A percentile compares a stretch with the other conserved stretches of the same genome.
phyloP scores from a whole-genome alignment of 2,797 vertebrate species.

The Tragelaphus oryx region DNA sequence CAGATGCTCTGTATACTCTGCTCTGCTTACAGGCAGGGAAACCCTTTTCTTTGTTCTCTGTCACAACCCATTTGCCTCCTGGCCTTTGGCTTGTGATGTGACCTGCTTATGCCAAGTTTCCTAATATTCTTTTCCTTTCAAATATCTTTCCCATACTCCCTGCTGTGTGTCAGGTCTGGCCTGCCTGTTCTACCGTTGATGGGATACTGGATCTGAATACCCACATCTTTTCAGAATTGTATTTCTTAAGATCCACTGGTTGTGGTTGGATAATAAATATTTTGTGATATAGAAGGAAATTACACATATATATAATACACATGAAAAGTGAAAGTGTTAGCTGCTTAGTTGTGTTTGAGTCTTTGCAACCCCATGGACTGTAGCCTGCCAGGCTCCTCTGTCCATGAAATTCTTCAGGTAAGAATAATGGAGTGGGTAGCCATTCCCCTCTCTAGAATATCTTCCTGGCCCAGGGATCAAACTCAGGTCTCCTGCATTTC shows the following conservation, averaged over 20 bases:
- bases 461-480: background rate
- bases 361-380: background rate
- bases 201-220: background rate
- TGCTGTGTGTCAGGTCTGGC: background rate
- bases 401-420: background rate
- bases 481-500: background rate
- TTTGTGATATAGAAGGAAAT: background rate
- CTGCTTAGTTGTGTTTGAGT: background rate
- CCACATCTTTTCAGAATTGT: conserved; percentile 55
- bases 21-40: background rate
- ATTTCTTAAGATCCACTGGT: conserved; percentile 23
- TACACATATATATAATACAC: background rate
- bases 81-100: background rate
- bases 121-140: background rate
- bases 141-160: background rate
- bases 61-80: background rate
- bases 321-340: background rate
- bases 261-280: background rate
- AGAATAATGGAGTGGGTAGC: background rate
- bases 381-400: background rate
- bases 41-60: background rate
- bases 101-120: background rate
- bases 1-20: background rate
- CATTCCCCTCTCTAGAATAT: background rate
- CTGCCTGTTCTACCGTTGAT: background rate